Evolutionary conservation across 2,888 invertebrate species (phyloP).

Genomic region (Norana najaformis): DNA sequence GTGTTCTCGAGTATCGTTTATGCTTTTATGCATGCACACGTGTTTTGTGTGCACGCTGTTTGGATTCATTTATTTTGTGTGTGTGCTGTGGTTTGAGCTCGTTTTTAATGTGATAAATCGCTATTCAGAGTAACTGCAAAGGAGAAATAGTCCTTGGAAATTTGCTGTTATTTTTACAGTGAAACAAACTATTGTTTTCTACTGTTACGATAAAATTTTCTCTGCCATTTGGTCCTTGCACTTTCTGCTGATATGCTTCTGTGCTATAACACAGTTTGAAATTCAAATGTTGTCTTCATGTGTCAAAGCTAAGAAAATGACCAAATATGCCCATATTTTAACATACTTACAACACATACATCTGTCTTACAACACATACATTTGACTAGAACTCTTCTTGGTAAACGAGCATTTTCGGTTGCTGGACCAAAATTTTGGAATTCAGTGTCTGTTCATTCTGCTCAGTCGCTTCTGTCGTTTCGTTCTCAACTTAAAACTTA

Average conservation of each 20-base stretch:
- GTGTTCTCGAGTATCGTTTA: slow-evolving; percentile 4
- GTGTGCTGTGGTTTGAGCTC: background rate
- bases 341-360: background rate
- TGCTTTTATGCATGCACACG: background rate
- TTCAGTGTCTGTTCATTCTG: too few species aligned
- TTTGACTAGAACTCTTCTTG: too few species aligned
- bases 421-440: too few species aligned
- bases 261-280: background rate
- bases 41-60: background rate
- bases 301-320: background rate
- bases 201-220: background rate
- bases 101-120: background rate
- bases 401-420: too few species aligned
- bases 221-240: background rate
- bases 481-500: too few species aligned
- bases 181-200: background rate
- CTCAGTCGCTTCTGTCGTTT: too few species aligned
- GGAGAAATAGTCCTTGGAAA: background rate
- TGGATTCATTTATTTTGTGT: background rate
- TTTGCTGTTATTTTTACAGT: background rate
- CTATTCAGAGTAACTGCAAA: background rate
- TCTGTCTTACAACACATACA: too few species aligned
- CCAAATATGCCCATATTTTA: background rate
- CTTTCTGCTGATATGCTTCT: background rate
- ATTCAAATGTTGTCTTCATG: background rate